Conservation (phyloP, 2,888 invertebrate genomes). For the Xanthorhoe designata region DNA sequence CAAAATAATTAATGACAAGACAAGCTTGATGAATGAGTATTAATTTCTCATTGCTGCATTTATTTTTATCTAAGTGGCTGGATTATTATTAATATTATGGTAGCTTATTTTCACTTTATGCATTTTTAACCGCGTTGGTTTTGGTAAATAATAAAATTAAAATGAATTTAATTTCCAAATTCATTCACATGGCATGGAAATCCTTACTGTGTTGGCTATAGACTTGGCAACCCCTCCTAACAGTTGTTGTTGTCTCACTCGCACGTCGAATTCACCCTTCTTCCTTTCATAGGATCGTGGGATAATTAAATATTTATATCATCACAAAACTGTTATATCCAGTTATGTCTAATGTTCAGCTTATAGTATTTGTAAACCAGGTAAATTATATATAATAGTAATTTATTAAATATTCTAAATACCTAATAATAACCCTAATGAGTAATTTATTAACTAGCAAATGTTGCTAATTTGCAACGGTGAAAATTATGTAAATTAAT, state of each 20-base stretch:
- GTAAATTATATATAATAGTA: not conserved
- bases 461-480: not conserved
- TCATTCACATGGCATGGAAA: constrained; percentile 63
- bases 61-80: not conserved
- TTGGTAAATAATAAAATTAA: constrained; percentile 19
- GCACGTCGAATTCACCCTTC: constrained; percentile 66
- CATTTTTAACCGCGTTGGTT: not conserved
- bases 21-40: not conserved
- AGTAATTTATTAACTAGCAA: not conserved
- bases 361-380: not conserved
- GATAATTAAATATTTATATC: constrained; percentile 83
- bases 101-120: not conserved
- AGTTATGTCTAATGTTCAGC: constrained; percentile 23
- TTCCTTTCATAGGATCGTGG: constrained; percentile 70
- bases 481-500: not conserved
- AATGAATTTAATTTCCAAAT: constrained; percentile 49
- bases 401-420: not conserved
- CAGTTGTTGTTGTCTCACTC: constrained; percentile 70
- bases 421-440: not conserved
- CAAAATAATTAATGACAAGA: not conserved
- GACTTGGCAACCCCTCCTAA: constrained; percentile 76
- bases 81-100: not conserved
- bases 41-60: not conserved
- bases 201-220: constrained; percentile 64
- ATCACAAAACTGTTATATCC: constrained; percentile 57